Conservation (phyloP, 2,888 invertebrate genomes). For the Agrilus mali region DNA sequence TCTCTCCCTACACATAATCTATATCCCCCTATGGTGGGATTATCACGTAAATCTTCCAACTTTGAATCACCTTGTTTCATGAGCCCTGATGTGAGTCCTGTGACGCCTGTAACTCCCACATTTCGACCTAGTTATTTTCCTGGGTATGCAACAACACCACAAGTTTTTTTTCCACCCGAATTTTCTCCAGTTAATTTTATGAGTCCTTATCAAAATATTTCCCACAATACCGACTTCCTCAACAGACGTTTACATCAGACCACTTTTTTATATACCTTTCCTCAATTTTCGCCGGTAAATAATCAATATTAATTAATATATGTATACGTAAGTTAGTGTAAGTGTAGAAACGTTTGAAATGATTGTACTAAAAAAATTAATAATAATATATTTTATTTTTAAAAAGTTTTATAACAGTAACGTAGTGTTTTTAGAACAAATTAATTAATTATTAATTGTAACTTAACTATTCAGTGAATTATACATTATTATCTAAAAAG, state of each 20-base stretch:
- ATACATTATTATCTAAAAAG: slow-evolving; percentile 7
- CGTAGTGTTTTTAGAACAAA: slow-evolving; percentile 3
- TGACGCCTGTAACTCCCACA: slow-evolving; percentile 5
- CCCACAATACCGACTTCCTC: no score
- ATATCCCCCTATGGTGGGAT: not conserved
- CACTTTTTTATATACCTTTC: no score
- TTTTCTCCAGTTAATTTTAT: slow-evolving; percentile 14
- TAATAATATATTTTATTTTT: no score
- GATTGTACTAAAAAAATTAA: no score
- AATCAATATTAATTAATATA: no score
- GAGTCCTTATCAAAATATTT: slow-evolving; percentile 6
- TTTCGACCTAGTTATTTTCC: no score
- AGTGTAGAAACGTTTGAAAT: no score
- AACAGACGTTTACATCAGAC: no score
- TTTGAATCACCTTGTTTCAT: slow-evolving; percentile 7
- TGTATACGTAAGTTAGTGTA: no score
- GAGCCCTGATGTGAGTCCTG: slow-evolving; percentile 12
- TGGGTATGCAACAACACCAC: slow-evolving; percentile 4
- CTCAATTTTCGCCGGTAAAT: no score
- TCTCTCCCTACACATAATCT: slow-evolving; percentile 1
- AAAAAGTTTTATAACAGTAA: no score
- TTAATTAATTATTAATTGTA: not conserved
- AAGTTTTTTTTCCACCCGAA: slow-evolving; percentile 18
- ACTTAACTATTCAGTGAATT: slow-evolving; percentile 9
- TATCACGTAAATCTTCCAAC: slow-evolving; percentile 13